A percentile compares a stretch with the other conserved stretches of the same genome.
phyloP scores from a whole-genome alignment of 2,888 invertebrate genomes.

The Furcula furcula region DNA sequence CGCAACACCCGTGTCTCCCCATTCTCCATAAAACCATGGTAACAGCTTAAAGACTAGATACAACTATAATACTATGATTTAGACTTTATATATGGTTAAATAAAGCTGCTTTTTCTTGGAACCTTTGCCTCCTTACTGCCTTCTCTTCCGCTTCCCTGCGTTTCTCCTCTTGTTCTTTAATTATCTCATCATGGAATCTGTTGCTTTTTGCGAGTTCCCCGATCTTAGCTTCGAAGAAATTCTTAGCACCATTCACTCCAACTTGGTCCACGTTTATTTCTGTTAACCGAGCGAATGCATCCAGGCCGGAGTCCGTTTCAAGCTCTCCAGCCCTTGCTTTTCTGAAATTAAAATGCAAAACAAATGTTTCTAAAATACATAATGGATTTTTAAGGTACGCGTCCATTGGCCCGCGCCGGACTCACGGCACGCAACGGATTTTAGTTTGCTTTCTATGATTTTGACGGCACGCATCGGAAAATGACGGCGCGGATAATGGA shows the following conservation, averaged over 20 bases:
- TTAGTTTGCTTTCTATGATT: too few species aligned
- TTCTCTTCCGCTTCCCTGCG: conserved; percentile 92
- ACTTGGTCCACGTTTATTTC: conserved; percentile 97
- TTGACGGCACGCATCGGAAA: too few species aligned
- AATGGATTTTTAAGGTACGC: neutral
- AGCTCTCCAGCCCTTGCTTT: conserved; percentile 97
- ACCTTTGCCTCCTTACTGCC: conserved; percentile 89
- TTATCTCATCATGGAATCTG: conserved; percentile 96
- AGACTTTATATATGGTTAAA: conserved; percentile 78
- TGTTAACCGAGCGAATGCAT: conserved; percentile 91
- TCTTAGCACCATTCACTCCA: conserved; percentile 96
- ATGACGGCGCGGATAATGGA: too few species aligned
- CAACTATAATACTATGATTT: conserved; percentile 32
- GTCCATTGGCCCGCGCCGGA: too few species aligned
- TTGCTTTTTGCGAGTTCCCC: conserved; percentile 90
- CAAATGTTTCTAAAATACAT: neutral
- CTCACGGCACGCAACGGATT: too few species aligned
- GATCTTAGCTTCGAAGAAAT: conserved; percentile 98
- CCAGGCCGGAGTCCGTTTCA: conserved; percentile 91
- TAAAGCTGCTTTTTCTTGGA: conserved; percentile 93
- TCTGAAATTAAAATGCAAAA: conserved; percentile 58
- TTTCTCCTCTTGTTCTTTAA: conserved; percentile 94
- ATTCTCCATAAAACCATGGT: conserved; percentile 54
- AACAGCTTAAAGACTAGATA: conserved; percentile 77
- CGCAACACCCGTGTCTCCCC: neutral